These are phyloP conservation scores for Rutilus rutilus DNA, from an alignment of 2,113 vertebrate species.

Conservation along the genomic window DNA sequence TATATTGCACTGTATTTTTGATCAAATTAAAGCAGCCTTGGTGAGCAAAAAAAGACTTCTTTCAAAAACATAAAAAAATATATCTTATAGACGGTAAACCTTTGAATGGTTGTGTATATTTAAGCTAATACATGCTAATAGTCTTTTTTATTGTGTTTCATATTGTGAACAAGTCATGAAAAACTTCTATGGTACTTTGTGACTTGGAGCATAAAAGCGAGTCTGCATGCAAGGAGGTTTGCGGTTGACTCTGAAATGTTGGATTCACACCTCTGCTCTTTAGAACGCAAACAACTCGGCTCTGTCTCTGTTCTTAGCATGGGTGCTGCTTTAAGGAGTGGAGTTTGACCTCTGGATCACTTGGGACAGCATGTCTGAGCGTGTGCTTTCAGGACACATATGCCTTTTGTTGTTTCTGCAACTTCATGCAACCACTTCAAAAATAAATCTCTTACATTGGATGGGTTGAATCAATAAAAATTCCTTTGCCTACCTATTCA, in stretches of 20 bases:
- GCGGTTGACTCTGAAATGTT: background rate
- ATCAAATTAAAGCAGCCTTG: background rate
- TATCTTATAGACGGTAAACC: background rate
- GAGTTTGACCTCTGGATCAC: conserved; percentile 4
- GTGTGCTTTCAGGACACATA: conserved; percentile 8
- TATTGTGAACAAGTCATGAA: background rate
- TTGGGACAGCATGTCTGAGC: conserved; percentile 36
- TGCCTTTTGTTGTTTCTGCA: conserved; percentile 12
- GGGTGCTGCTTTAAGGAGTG: conserved; percentile 1
- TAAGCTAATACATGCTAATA: background rate
- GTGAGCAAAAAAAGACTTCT: background rate
- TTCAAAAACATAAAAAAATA: too few relatives aligned
- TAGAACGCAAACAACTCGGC: background rate
- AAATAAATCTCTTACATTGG: background rate
- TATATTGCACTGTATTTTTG: background rate
- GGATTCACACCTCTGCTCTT: background rate
- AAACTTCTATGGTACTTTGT: background rate
- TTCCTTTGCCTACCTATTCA: background rate
- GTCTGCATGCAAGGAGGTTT: background rate
- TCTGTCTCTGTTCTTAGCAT: background rate
- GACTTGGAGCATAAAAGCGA: background rate
- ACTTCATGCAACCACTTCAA: background rate
- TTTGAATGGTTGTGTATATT: background rate
- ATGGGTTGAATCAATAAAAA: background rate
- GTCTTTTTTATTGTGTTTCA: background rate